A percentile compares a stretch with the other conserved stretches of the same genome.
Conservation (phyloP, 2,113 vertebrate species). For the Anolis sagrei region DNA sequence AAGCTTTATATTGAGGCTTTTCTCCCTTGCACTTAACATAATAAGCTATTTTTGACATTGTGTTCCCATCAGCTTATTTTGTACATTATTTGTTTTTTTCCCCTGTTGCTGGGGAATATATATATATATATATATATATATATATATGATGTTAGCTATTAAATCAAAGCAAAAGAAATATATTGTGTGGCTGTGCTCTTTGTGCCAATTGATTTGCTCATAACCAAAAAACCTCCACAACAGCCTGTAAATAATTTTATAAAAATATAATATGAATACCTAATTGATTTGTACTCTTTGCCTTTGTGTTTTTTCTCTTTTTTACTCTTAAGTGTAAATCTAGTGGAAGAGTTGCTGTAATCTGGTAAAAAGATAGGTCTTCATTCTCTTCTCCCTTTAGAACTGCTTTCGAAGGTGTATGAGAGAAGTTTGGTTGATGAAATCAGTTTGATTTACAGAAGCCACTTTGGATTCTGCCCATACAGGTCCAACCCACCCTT, state of each 20-base stretch:
- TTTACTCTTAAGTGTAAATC: neutral
- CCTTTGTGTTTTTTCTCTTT: constrained; percentile 7
- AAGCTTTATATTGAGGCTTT: constrained; percentile 89
- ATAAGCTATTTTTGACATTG: constrained; percentile 84
- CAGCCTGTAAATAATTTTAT: constrained; percentile 81
- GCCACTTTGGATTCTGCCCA: too few species aligned
- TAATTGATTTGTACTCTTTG: constrained; percentile 39
- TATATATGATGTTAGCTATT: constrained; percentile 53
- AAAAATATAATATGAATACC: constrained; percentile 57
- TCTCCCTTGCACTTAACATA: constrained; percentile 90
- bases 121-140: constrained; percentile 46
- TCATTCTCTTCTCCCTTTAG: neutral
- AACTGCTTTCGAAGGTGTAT: too few species aligned
- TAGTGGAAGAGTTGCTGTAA: neutral
- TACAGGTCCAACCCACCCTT: neutral
- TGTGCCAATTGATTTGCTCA: constrained; percentile 75
- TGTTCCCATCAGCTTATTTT: constrained; percentile 87
- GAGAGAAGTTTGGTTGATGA: too few species aligned
- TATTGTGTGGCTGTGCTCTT: constrained; percentile 73
- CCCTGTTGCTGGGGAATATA: constrained; percentile 67
- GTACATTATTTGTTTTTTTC: constrained; percentile 76
- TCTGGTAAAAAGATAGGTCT: neutral
- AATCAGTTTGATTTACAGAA: too few species aligned
- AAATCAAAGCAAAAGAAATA: constrained; percentile 54
- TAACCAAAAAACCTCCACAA: constrained; percentile 82